Percentiles rank a stretch among this genome's conserved stretches.
phyloP scores from a whole-genome alignment of 2,113 vertebrate genomes.

The Hippocampus mohnikei region DNA sequence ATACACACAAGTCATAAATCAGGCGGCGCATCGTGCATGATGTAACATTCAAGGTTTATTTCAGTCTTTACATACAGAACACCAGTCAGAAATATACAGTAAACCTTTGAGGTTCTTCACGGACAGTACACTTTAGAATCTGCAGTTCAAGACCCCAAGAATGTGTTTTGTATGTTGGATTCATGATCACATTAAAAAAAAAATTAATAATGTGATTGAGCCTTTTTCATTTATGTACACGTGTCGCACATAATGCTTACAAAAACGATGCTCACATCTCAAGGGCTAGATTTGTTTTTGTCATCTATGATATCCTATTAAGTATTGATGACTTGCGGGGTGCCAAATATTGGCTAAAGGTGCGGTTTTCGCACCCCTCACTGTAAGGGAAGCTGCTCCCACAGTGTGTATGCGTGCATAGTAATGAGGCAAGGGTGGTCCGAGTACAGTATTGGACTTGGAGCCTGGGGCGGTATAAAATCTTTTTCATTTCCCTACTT shows the following conservation, averaged over 20 bases:
- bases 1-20: slow-evolving; percentile 40
- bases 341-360: slow-evolving; percentile 62
- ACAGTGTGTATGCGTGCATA: slow-evolving; percentile 5
- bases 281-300: slow-evolving; percentile 13
- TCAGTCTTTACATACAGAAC: slow-evolving; percentile 76
- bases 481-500: neutral
- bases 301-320: slow-evolving; percentile 4
- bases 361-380: slow-evolving; percentile 13
- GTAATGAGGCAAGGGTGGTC: neutral
- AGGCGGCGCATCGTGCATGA: slow-evolving; percentile 40
- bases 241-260: slow-evolving; percentile 30
- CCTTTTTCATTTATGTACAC: slow-evolving; percentile 43
- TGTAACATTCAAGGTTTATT: slow-evolving; percentile 78
- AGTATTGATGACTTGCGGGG: slow-evolving; percentile 17
- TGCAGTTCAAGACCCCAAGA: slow-evolving; percentile 37
- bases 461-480: neutral
- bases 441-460: neutral
- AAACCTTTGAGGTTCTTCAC: slow-evolving; percentile 64
- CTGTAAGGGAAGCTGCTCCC: neutral
- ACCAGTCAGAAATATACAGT: slow-evolving; percentile 74
- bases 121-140: slow-evolving; percentile 48
- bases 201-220: slow-evolving; percentile 8
- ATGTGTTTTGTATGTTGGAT: slow-evolving; percentile 32
- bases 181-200: slow-evolving; percentile 12
- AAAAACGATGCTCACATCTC: slow-evolving; percentile 37